Evolutionary conservation across 2,888 invertebrate genomes (phyloP), one percentile per base, ranked within the genome.

Genomic region (Philereme transversata): DNA sequence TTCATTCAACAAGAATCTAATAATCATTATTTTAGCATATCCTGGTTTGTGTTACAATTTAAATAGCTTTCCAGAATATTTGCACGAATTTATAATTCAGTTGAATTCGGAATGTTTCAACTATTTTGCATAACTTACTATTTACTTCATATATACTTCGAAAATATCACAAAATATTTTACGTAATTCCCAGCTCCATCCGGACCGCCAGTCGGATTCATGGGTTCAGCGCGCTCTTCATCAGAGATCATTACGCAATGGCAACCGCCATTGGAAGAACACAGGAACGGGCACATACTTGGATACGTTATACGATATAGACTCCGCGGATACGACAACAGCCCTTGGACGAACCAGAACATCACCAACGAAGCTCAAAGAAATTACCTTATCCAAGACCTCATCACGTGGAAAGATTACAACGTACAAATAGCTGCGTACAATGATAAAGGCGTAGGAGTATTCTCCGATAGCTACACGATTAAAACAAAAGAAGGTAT

Each of bases 351-450:
- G 4, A 93, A 95, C 75, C 95, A 97, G 77, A 99, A 98, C 83
- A 97, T 99, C 11, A 97, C 98, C 0, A 98, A 98, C 83, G 97
- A 98, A 81, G 97, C 97, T 0, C 97, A 98, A 80, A 94, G 97
- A 73, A 98, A 97, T 83, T 98, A 96, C 79, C 93, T 98, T 3
- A 97, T 99, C 56, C 91, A 96, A 73, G 98, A 98, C 77, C 92
- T 99, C 66, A 99, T 99, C 62, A 98, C 98, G 0, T 99, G 99
- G 98, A 98, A 99, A 83, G 98, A 98, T 86, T 99, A 99, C 81
- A 95, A 97, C 56, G 96, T 99, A 0, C 97, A 98, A 91, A 98
- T 99, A 62, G 98, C 99, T 0, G 98, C 99, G 0, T 99, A 97
- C 83, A 99, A 99, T 84, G 97, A 97, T 73, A 98, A 98, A 92